Evolutionary conservation across 2,888 invertebrate genomes (phyloP), one percentile per base, ranked within the genome.

Genomic region (Acleris cristana): DNA sequence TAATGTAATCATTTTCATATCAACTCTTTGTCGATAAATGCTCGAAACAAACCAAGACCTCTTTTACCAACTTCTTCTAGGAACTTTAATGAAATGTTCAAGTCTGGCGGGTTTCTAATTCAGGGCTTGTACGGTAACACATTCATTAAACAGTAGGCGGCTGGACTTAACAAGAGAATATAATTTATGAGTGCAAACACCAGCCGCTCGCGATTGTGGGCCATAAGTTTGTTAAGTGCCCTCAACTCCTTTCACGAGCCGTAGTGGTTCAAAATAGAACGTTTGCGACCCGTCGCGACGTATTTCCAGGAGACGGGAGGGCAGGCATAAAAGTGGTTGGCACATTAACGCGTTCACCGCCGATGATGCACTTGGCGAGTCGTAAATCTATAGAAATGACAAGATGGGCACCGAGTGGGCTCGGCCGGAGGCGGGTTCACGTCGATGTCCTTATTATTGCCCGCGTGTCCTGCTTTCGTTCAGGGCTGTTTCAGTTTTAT

Each of bases 301-400:
- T 75, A 86, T 88, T 90, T 88, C 88, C 89, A 89, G 82, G 89
- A 89, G 84, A 80, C 79, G 79, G 76, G 75, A 80, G 80, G 77
- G 77, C 87, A 86, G 83, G 87, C 86, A 86, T 77, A 90, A 89
- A 89, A 88, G 79, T 14, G 12, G 16, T 16, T 19, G 21, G 40
- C 23, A 56, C 44, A 56, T 58, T 58, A 58, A 58, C 14, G 5
- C 40, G 14, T 40, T 40, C 14, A 40, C 40, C 4, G 40, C 40
- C 40, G 4, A 40, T 40, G 40, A 40, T 10, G 40, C 40, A 40
- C 40, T 12, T 14, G 40, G 40, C 1, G 40, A 40, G 40, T 14
- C 14, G 34, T 40, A 40, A 40, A 40, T 40, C 14, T 40, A 14
- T 40, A 40, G 4, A 40, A 40, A 12, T 40, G 40, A 40, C 40